These are phyloP conservation scores for Hycleus cichorii DNA, from an alignment of 1,140 invertebrate species.

Conservation along the genomic window DNA sequence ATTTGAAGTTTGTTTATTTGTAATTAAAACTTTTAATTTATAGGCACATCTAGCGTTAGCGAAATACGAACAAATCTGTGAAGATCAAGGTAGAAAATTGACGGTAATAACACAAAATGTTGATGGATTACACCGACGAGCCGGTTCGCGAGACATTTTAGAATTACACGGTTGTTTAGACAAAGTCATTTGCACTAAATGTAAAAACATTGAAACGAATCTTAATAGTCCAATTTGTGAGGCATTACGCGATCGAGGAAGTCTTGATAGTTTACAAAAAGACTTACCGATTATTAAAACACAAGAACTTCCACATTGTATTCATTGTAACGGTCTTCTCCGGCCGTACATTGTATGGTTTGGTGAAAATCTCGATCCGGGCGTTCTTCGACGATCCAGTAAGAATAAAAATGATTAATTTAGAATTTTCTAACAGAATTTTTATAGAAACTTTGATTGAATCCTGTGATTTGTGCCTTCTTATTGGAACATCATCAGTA, in stretches of 20 bases:
- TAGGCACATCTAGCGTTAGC: constrained; percentile 79
- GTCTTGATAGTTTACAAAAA: constrained; percentile 8
- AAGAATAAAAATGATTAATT: constrained; percentile 20
- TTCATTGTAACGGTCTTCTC: constrained; percentile 65
- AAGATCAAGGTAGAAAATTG: constrained; percentile 52
- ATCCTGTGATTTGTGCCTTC: constrained; percentile 73
- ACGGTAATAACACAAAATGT: constrained; percentile 89
- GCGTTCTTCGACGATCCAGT: constrained; percentile 59
- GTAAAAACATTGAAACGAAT: constrained; percentile 62
- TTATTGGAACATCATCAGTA: constrained; percentile 80
- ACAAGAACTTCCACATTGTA: constrained; percentile 65
- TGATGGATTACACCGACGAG: constrained; percentile 77
- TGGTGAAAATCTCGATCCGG: constrained; percentile 67
- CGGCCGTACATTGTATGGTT: constrained; percentile 88
- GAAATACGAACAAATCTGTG: constrained; percentile 59
- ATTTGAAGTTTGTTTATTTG: background rate
- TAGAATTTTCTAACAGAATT: background rate
- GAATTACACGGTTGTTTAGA: constrained; percentile 88
- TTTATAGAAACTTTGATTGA: constrained; percentile 47
- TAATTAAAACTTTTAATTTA: constrained; percentile 3
- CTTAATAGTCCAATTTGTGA: constrained; percentile 76
- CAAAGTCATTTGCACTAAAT: constrained; percentile 75
- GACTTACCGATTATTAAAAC: constrained; percentile 53
- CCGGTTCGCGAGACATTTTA: constrained; percentile 72
- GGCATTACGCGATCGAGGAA: constrained; percentile 50